Evolutionary conservation across 2,113 vertebrate genomes (phyloP), one percentile per base, ranked within the genome.

Genomic region (Australoheros scitulus): DNA sequence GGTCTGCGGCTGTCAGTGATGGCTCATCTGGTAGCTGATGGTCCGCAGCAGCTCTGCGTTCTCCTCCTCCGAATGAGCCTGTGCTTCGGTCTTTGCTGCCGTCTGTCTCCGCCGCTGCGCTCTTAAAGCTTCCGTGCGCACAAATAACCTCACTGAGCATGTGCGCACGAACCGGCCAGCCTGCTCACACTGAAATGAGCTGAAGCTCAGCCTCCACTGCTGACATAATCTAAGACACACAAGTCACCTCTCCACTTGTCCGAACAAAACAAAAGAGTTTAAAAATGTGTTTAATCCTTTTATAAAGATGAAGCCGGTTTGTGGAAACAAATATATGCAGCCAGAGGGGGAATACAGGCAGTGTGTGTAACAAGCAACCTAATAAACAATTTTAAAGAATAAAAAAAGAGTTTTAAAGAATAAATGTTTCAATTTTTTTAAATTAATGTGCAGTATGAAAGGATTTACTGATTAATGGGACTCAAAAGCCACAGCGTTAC

Each of bases 51-150:
- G 72, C 75, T 70, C 26, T 26, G 57, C 7, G 79, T 74, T 68
- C 76, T 57, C 79, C 86, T 87, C 81, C 84, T 84, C 82, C 29
- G 14, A 36, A 22, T 68, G 64, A 5, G 78, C 77, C 11, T 32
- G 59, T 59, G 60, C 24, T 77, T 7, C 22, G 72, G 76, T 60
- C 76, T 91, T 81, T 87, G 85, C 78, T 83, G 64, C 78, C 26
- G 43, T 64, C 79, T 29, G 76, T 26, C 74, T 82, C 61, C 75
- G 83, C 76, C 47, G 64, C 88, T n/a, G 29, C 68, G 70, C 87
- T 93, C 91, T 94, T 94, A 91, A 92, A 93, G 86, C 83, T 57
- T 89, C 84, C 14, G 81, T 63, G 84, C 76, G 84, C 83, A 82
- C 86, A 88, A 89, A 77, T 61, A 81, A 77, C 70, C 81, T 11